phyloP scores from a whole-genome alignment of 2,888 invertebrate genomes.

The Habroteleia sp. region DNA sequence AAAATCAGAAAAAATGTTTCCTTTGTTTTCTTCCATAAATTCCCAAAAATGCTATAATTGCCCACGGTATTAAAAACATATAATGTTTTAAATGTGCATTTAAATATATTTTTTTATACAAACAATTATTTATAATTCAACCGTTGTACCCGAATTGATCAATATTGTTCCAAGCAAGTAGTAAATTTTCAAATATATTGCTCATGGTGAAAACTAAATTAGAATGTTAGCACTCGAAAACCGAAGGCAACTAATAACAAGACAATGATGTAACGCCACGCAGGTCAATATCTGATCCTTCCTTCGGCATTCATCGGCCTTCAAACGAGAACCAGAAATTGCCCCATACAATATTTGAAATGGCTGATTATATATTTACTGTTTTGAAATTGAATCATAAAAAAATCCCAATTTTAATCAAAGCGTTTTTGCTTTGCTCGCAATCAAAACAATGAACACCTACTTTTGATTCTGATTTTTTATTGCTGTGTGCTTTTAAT shows the following conservation, averaged over 20 bases:
- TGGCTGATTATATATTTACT: conserved; percentile 39
- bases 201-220: conserved; percentile 53
- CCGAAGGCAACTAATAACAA: conserved; percentile 48
- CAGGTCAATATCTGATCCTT: conserved; percentile 62
- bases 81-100: too few relatives aligned
- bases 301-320: conserved; percentile 53
- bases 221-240: conserved; percentile 55
- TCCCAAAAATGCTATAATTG: too few relatives aligned
- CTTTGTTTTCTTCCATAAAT: too few relatives aligned
- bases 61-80: too few relatives aligned
- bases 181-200: conserved; percentile 54
- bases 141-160: conserved; percentile 30
- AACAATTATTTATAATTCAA: conserved; percentile 17
- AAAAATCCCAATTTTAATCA: too few relatives aligned
- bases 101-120: conserved; percentile 1
- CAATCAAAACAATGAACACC: too few relatives aligned
- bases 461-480: too few relatives aligned
- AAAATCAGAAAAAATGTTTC: too few relatives aligned
- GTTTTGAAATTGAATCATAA: conserved; percentile 41
- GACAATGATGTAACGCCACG: conserved; percentile 57
- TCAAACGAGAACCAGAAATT: conserved; percentile 53
- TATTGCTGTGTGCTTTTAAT: too few relatives aligned
- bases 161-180: conserved; percentile 22
- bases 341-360: conserved; percentile 33
- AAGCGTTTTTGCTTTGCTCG: too few relatives aligned